Base-by-base conservation (phyloP, 2,888 invertebrate genomes). In the Leptothorax acervorum region DNA sequence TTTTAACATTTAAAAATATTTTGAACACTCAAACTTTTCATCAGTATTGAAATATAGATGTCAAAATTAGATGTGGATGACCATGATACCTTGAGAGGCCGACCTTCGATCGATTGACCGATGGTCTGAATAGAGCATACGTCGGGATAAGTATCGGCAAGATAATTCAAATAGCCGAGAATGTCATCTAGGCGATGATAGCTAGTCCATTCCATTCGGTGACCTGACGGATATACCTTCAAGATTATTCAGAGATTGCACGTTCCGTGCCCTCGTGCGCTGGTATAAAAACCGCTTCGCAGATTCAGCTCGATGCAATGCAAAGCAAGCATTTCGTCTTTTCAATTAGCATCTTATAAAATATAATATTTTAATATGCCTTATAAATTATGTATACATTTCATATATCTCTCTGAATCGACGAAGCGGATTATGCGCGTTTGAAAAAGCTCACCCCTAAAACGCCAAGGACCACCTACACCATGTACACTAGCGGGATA, bases 171-270 rank as follows among this genome's bases (percentile, higher is more conserved):
- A 92, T 97, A 98, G 39, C 96, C 96, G 90, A 97, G 95, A 82
- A 98, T 97, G 88, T 97, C 96, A 1, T 95, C 95, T 39, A 97
- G 93, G 0, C 97, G 96, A 93, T 98, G 97, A 93, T 97, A 98
- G 75, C 97, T 96, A 89, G 96, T 96, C 97, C 98, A 98, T 86
- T 97, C 97, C 95, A 98, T 95, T 65, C 96, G 95, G 93, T 96
- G 96, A 78, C 95, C 95, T 95, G 85, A 79, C 83, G 70, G 53
- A 71, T 76, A 89, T 62, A 85, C 66, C 88, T 91, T 89, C 78
- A 84, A 87, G 85, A 88, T 90, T 89, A 90, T 86, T 90, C 83
- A 79, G 42, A 83, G 86, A 75, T 90, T 89, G 86, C 79, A 84
- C 84, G 82, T 62, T 53, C 60, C 31, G 18, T 74, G 79, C 70